Evolutionary conservation across 35 echinoderm and acorn worm genomes (phyloP).

Genomic region (Lytechinus variegatus): DNA sequence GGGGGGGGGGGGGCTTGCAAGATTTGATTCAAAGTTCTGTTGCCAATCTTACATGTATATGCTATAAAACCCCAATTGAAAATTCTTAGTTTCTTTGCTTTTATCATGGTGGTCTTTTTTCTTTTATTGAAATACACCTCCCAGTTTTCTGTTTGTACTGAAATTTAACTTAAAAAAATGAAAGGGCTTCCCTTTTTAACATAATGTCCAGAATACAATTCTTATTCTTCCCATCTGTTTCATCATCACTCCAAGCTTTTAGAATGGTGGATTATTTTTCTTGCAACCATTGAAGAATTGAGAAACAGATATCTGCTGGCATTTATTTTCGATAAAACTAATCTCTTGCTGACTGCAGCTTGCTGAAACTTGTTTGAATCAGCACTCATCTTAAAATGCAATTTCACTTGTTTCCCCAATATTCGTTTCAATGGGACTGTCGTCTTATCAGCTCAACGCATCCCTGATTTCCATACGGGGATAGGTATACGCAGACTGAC

Average conservation of each 20-base stretch:
- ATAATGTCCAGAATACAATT: too few species aligned
- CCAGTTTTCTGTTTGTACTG: too few species aligned
- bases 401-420: background rate
- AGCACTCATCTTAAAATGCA: background rate
- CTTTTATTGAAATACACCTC: too few species aligned
- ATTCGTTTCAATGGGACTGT: background rate
- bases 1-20: too few species aligned
- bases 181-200: too few species aligned
- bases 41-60: too few species aligned
- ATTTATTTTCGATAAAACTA: background rate
- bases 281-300: background rate
- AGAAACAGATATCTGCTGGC: background rate
- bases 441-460: background rate
- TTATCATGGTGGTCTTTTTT: too few species aligned
- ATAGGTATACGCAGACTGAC: too few species aligned
- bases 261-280: background rate
- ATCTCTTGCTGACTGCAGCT: background rate
- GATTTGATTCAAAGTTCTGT: too few species aligned
- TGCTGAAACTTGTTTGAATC: conserved; percentile 4
- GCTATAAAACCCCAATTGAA: too few species aligned
- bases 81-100: too few species aligned
- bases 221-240: background rate
- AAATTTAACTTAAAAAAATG: too few species aligned
- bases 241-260: background rate
- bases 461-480: background rate